These are phyloP conservation scores for Drosophila asahinai DNA, from an alignment of 1,140 invertebrate species.

Conservation along the genomic window DNA sequence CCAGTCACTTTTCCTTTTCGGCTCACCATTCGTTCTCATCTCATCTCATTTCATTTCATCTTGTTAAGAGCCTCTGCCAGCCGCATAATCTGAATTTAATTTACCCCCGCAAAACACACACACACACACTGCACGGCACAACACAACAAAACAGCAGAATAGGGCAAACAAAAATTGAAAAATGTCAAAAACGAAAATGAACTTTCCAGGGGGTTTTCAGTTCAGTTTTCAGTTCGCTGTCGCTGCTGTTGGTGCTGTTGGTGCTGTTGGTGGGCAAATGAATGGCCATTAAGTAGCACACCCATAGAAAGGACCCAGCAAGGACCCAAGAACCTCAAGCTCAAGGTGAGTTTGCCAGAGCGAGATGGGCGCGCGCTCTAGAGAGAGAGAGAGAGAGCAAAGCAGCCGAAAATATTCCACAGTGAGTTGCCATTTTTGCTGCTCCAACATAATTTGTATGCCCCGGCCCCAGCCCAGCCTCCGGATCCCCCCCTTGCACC, in stretches of 20 bases:
- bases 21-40: constrained; percentile 41
- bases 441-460: constrained; percentile 65
- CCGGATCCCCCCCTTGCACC: not conserved
- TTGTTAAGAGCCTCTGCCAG: constrained; percentile 66
- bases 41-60: constrained; percentile 52
- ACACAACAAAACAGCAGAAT: constrained; percentile 20
- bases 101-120: constrained; percentile 57
- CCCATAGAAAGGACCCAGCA: constrained; percentile 25
- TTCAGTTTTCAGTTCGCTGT: constrained; percentile 1
- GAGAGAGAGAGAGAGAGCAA: constrained; percentile 10
- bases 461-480: constrained; percentile 15
- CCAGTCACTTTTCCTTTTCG: constrained; percentile 63
- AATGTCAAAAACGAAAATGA: constrained; percentile 79
- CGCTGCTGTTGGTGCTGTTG: constrained; percentile 27
- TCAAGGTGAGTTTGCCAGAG: constrained; percentile 53
- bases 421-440: constrained; percentile 77
- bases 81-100: constrained; percentile 74
- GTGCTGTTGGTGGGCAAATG: constrained; percentile 34
- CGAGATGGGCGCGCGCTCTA: not conserved
- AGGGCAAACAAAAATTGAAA: constrained; percentile 66
- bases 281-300: constrained; percentile 64
- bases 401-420: constrained; percentile 50
- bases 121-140: constrained; percentile 20
- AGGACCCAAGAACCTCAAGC: constrained; percentile 42
- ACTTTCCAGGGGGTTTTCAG: constrained; percentile 51